A percentile compares a stretch with the other conserved stretches of the same genome.
Evolutionary conservation across 2,113 vertebrate genomes (phyloP).

Genomic region (Vulpes lagopus): DNA sequence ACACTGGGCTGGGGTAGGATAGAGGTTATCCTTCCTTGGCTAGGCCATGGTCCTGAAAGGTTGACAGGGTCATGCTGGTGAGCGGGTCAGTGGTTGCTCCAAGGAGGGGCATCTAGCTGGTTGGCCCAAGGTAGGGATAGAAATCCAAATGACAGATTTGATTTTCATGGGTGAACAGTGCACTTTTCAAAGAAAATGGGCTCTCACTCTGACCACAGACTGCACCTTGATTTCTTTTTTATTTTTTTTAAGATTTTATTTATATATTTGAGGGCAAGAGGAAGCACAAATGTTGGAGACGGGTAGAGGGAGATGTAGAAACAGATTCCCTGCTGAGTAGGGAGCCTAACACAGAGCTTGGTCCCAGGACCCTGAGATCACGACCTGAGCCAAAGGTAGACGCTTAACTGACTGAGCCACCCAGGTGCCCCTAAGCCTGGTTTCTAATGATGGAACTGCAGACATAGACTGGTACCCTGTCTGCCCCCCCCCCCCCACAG

Average conservation of each 20-base stretch:
- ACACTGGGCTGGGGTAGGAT: accelerated
- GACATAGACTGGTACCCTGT: background rate
- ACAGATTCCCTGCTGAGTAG: no score
- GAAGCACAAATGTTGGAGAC: no score
- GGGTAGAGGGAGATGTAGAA: no score
- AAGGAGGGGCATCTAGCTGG: background rate
- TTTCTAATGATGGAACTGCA: background rate
- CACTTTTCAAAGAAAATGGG: background rate
- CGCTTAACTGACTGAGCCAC: no score
- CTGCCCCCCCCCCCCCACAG: background rate
- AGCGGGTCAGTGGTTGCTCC: background rate
- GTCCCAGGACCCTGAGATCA: no score
- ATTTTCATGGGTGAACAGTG: background rate
- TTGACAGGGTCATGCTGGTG: background rate
- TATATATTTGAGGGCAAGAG: no score
- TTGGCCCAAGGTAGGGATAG: background rate
- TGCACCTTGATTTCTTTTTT: no score
- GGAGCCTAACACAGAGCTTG: no score
- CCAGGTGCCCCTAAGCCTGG: no score
- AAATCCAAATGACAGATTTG: background rate
- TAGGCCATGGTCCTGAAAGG: background rate
- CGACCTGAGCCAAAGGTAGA: no score
- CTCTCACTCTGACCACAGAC: background rate
- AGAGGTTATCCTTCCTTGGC: background rate
- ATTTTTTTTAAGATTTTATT: no score